Percentiles rank a stretch among this genome's conserved stretches.
Evolutionary conservation across 2,113 vertebrate genomes (phyloP).

Genomic region (Indri indri): DNA sequence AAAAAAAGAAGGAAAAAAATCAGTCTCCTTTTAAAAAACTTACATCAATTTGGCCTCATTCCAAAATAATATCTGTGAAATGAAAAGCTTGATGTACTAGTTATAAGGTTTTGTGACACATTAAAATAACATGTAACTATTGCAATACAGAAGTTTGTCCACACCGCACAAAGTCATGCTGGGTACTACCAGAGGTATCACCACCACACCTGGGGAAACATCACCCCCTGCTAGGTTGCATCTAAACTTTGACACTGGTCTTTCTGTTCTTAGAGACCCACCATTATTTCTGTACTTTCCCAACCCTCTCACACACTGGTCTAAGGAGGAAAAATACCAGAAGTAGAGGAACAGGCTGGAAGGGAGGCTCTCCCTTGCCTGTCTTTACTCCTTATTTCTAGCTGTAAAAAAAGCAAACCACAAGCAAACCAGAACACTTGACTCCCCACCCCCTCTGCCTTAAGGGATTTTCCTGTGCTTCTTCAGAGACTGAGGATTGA

Average conservation of each 20-base stretch:
- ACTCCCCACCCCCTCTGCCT: background rate
- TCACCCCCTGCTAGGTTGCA: fast-evolving
- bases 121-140: background rate
- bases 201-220: background rate
- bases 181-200: fast-evolving
- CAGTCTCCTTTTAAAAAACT: background rate
- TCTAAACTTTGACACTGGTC: background rate
- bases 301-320: too few species aligned
- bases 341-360: background rate
- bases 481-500: background rate
- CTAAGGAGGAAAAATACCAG: background rate
- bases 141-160: background rate
- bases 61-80: background rate
- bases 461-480: background rate
- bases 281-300: background rate
- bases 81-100: background rate
- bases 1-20: background rate
- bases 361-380: background rate
- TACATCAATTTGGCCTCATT: background rate
- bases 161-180: background rate
- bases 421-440: background rate
- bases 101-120: background rate
- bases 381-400: background rate
- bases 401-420: background rate
- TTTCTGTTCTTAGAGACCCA: background rate